Evolutionary conservation across 2,888 invertebrate genomes (phyloP).

Genomic region (Synanthedon vespiformis): DNA sequence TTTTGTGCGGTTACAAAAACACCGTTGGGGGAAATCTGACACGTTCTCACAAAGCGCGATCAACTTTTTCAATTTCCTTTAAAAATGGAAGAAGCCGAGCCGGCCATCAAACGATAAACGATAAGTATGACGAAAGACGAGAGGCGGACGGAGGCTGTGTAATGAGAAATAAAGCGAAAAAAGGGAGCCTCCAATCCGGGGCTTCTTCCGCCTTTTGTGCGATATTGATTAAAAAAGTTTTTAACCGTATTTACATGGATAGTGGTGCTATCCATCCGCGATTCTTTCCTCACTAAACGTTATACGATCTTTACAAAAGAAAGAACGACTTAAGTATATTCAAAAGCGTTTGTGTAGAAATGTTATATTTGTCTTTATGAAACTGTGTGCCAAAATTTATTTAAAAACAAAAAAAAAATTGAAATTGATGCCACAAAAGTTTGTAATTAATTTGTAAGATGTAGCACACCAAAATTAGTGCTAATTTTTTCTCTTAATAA

Average conservation of each 20-base stretch:
- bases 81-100: constrained; percentile 28
- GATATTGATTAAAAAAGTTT: constrained; percentile 63
- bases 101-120: constrained; percentile 63
- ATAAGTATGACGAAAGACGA: constrained; percentile 59
- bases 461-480: no score
- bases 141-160: constrained; percentile 37
- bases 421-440: no score
- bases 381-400: no score
- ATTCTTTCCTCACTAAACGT: background rate
- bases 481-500: no score
- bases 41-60: constrained; percentile 16
- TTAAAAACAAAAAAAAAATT: no score
- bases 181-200: constrained; percentile 16
- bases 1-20: background rate
- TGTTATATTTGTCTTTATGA: no score
- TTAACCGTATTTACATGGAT: constrained; percentile 42
- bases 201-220: constrained; percentile 19
- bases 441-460: no score
- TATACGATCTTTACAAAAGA: no score
- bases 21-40: background rate
- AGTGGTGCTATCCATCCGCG: background rate
- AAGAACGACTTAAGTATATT: no score
- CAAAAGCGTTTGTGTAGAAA: no score
- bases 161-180: constrained; percentile 44
- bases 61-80: constrained; percentile 59